Percentiles rank a stretch among this genome's conserved stretches.
Conservation (phyloP, 2,113 vertebrate species). For the Oostethus manadensis region DNA sequence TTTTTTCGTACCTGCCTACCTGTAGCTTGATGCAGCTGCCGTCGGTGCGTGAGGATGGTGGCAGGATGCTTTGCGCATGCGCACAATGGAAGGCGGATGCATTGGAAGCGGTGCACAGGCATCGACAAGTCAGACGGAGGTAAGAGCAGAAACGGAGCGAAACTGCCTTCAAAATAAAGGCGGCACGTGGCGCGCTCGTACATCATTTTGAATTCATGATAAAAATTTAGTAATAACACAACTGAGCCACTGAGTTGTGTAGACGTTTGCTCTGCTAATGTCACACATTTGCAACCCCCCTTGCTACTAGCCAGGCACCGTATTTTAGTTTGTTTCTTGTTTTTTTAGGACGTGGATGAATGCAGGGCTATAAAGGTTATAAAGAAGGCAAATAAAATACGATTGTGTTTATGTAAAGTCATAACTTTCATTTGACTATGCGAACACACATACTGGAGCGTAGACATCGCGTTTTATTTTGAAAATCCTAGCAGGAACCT, state of each 20-base stretch:
- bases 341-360: too few relatives aligned
- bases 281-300: too few relatives aligned
- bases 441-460: too few relatives aligned
- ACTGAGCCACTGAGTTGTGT: too few relatives aligned
- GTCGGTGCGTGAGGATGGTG: slow-evolving; percentile 11
- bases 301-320: too few relatives aligned
- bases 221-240: neutral
- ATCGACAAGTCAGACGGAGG: neutral
- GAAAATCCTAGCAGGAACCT: neutral
- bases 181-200: neutral
- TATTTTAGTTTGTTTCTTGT: too few relatives aligned
- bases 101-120: slow-evolving; percentile 13
- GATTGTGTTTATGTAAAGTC: too few relatives aligned
- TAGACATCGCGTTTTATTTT: neutral
- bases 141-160: neutral
- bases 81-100: slow-evolving; percentile 43
- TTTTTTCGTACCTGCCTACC: neutral
- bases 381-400: too few relatives aligned
- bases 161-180: neutral
- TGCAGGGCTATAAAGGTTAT: too few relatives aligned
- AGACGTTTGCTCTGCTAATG: too few relatives aligned
- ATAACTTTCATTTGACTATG: too few relatives aligned
- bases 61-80: slow-evolving; percentile 54
- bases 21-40: slow-evolving; percentile 18
- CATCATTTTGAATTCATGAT: neutral